Base-by-base conservation (phyloP, 2,797 vertebrate genomes). In the Psittacula derbiana region DNA sequence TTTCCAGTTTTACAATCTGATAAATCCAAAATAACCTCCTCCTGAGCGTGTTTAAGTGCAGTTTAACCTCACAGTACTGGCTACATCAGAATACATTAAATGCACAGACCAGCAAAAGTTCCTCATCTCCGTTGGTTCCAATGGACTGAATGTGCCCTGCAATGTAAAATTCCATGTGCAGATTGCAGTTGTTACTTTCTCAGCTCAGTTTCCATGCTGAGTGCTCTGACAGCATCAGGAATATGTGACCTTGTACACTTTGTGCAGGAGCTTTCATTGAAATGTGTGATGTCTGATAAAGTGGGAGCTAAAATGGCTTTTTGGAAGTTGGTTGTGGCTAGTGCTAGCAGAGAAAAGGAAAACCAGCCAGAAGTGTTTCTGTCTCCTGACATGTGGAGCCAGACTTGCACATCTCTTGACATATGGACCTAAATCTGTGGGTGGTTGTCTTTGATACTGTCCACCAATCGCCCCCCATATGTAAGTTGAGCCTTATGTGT, bases 381-480 rank as follows among this genome's bases (percentile, higher is more conserved):
- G 2, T 65, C 30, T 49, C 40, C 60, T 65, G 20, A 19, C 10
- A 4, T 38, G 6, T 4, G 38, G 25, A 57, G 49, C 7, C 12
- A 28, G 52, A 46, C 23, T n/a, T 44, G 44, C 28, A 40, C 8
- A 30, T 62, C 33, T 46, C 46, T 79, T 50, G 17, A 12, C 33
- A 36, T 40, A 12, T 3, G 25, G 46, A 60, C 44, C 40, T 61
- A 50, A 46, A 38, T 16, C 47, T n/a, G 38, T n/a, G n/a, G n/a
- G 6, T 15, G 70, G 12, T 41, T 47, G 12, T 10, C 55, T 73
- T 38, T 7, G 4, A 3, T 47, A 3, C 40, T 61, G 21, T 31
- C 58, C 20, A 0, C 17, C 40, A 47, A 6, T 24, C 25, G 16
- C 31, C 8, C 7, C 21, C 11, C 16, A 4, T 6, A 0, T 3